Percentiles rank a stretch among this genome's conserved stretches.
Evolutionary conservation across 2,797 vertebrate genomes (phyloP).

Genomic region (Saxicola maurus): DNA sequence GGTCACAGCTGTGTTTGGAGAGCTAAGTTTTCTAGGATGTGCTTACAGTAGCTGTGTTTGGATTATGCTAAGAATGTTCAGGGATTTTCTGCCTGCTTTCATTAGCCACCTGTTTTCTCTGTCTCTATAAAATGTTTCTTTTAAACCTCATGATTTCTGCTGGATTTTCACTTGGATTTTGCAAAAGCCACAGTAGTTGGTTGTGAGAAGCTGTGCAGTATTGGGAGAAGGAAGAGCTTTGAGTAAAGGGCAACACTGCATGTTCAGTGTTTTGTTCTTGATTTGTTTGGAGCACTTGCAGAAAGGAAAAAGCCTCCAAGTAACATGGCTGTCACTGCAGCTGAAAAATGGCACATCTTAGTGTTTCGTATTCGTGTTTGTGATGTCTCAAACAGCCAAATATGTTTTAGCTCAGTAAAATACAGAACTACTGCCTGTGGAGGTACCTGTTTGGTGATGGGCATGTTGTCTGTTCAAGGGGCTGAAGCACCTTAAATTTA

Average conservation of each 20-base stretch:
- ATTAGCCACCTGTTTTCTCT: not conserved
- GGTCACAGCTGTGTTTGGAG: not conserved
- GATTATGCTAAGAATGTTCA: not conserved
- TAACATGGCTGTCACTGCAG: not conserved
- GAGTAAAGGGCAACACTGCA: not conserved
- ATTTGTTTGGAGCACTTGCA: not conserved
- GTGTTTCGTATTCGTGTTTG: not conserved
- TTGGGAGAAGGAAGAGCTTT: not conserved
- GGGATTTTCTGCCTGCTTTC: not conserved
- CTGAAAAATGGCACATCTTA: not conserved
- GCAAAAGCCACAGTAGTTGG: not conserved
- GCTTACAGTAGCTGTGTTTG: not conserved
- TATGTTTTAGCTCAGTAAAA: not conserved
- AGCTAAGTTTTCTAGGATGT: not conserved
- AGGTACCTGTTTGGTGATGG: not conserved
- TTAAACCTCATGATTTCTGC: not conserved
- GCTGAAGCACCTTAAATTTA: not conserved
- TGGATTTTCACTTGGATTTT: not conserved
- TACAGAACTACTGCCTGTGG: rapidly evolving
- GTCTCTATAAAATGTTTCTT: not conserved
- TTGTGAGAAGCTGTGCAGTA: not conserved
- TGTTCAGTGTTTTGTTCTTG: not conserved
- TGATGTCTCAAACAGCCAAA: not conserved
- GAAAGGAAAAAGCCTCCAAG: not conserved
- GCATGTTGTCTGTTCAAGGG: rapidly evolving